These are phyloP conservation scores for Valencia hispanica DNA, from an alignment of 2,797 vertebrate genomes.

Conservation along the genomic window DNA sequence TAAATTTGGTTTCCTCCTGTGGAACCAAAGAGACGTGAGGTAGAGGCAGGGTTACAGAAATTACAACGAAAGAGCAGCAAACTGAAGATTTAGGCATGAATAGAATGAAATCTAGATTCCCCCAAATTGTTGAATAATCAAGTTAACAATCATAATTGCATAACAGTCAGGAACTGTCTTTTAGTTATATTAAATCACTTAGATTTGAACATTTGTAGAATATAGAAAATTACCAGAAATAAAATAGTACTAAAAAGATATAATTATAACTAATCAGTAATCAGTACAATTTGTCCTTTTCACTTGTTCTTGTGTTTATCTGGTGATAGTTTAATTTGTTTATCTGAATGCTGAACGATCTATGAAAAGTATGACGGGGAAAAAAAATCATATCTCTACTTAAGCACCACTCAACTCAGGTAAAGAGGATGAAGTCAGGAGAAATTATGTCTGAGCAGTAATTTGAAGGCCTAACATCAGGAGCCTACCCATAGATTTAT, in stretches of 20 bases:
- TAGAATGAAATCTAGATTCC: not conserved
- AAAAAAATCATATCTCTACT: no score
- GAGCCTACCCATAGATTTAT: no score
- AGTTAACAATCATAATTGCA: not conserved
- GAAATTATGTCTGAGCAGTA: no score
- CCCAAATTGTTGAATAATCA: not conserved
- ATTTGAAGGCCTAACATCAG: no score
- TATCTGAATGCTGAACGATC: no score
- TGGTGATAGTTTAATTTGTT: no score
- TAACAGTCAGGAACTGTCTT: not conserved
- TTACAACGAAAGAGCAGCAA: constrained; percentile 25
- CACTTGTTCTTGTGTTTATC: no score
- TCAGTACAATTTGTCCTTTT: no score
- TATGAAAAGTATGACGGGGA: no score
- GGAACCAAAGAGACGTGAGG: constrained; percentile 60
- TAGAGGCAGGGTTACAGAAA: constrained; percentile 58
- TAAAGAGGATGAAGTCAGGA: no score
- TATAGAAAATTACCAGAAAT: not conserved
- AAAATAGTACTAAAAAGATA: not conserved
- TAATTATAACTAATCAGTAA: not conserved
- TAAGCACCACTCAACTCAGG: no score
- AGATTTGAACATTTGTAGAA: not conserved
- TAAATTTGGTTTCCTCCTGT: constrained; percentile 63
- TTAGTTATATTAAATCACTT: not conserved
- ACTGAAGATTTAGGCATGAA: constrained; percentile 8